Base-by-base conservation (phyloP, 2,113 vertebrate species). In the Notiomystis cincta region DNA sequence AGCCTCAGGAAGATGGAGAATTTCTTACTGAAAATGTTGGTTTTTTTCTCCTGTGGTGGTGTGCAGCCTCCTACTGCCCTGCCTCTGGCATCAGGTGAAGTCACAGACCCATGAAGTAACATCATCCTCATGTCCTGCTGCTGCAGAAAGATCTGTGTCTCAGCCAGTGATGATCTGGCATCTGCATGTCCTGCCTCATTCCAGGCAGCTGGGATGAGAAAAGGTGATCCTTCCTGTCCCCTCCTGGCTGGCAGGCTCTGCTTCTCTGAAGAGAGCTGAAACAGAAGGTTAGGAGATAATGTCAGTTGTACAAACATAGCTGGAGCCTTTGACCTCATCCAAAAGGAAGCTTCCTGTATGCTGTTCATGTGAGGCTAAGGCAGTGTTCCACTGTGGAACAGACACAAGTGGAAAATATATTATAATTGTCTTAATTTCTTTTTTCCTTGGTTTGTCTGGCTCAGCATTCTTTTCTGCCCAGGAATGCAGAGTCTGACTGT, bases 101-200 rank as follows among this genome's bases (percentile, higher is more conserved):
- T 58, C 78, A 75, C 20, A 91, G 84, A 85, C 23, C 89, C 64
- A 6, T 48, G 82, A 79, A 76, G 84, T 78, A 87, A 82, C 71
- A 76, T 51, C 71, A 60, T 71, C 57, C 80, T 95, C 4, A 1
- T 72, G 80, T 76, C 65, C 77, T 70, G 28, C 72, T 61, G 11
- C 76, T 94, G 95, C 91, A 97, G 90, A 69, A 53, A 8, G 89
- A 57, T 38, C 82, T 92, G 88, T 8, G 0, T 67, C 71, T 96
- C 75, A 75, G 67, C 80, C 81, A 42, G 80, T 5, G 65, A 73
- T 93, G 92, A 85, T 89, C 65, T 50, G 56, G 83, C 86, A 91
- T 61, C 89, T 80, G 90, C 70, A 2, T 35, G 48, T 51, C 23
- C 66, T 76, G 70, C 73, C 86, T 84, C 30, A 1, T 64, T 50